Base-by-base conservation (phyloP, 1,140 invertebrate species). In the Drosophila lacertosa region DNA sequence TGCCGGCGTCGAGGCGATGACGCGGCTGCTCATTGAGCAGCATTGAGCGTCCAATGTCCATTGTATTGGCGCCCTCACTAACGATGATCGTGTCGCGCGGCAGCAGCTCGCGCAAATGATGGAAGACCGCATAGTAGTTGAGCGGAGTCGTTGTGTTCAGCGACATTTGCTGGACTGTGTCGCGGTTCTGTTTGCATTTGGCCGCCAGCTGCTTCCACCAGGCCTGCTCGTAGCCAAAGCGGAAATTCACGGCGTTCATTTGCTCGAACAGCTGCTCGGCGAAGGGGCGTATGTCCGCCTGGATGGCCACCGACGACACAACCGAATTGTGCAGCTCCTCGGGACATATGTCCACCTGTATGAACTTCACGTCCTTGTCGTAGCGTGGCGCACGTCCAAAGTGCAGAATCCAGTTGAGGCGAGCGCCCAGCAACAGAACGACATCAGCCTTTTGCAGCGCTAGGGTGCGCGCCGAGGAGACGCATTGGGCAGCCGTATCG, bases 41-140 rank as follows among this genome's bases (percentile, higher is more conserved):
- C 91, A 99, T 95, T 0, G 97, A 95, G 42, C 98, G 93, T 2
- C 98, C 97, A 88, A 99, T 99, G 83, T 99, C 98, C 98, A 99
- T 99, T 0, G 98, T 99, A 90, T 99, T 99, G 9, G 98, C 98
- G 37, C 98, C 98, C 93, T 99, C 98, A 89, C 97, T 98, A n/a
- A 99, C 96, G 79, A 99, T 97, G 2, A 99, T 95, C 15, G 95
- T 95, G 92, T 99, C 96, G 74, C 94, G 92, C 0, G 96, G 96
- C 64, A 97, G 93, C 16, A 92, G 91, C 54, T 95, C 92, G 82
- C 96, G 95, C 58, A 97, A 93, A 62, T 96, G 94, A 83, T 96
- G 94, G 88, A 98, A 98, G 33, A 97, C 97, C 20, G 97, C 94
- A 90, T 98, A 99, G 91, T 99, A 99, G 92, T 99, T 99, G 1